Evolutionary conservation across 1,140 invertebrate species (phyloP).

Genomic region (Armadillidium nasatum): DNA sequence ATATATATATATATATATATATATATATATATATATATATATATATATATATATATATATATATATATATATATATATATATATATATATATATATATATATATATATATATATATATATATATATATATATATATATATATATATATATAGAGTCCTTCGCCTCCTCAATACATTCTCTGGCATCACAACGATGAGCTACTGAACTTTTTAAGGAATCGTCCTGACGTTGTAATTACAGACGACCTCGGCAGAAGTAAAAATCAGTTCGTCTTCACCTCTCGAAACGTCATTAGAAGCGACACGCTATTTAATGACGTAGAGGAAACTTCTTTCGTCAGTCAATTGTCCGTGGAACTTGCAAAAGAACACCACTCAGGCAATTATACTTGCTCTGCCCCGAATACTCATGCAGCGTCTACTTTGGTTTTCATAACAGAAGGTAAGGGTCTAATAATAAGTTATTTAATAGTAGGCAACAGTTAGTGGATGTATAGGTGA

Average conservation of each 20-base stretch:
- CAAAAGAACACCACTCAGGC: conserved; percentile 36
- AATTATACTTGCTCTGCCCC: conserved; percentile 40
- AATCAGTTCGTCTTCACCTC: neutral
- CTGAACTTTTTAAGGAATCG: conserved; percentile 83
- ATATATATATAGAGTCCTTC: conserved; percentile 47
- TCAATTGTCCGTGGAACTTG: conserved; percentile 30
- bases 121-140: too few species aligned
- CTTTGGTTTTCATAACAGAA: conserved; percentile 42
- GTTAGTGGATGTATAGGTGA: too few species aligned
- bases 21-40: too few species aligned
- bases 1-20: too few species aligned
- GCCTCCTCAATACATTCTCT: conserved; percentile 52
- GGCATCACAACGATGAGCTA: conserved; percentile 80
- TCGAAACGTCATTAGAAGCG: neutral
- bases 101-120: too few species aligned
- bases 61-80: too few species aligned
- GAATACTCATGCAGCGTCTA: conserved; percentile 36
- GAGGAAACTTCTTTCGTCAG: conserved; percentile 25
- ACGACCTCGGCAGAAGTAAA: conserved; percentile 6
- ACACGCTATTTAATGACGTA: neutral
- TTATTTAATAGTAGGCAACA: too few species aligned
- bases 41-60: too few species aligned
- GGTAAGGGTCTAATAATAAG: conserved; percentile 17
- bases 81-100: too few species aligned
- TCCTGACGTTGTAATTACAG: conserved; percentile 67